Conservation (phyloP, 1,140 invertebrate species). For the Leptopilina clavipes region DNA sequence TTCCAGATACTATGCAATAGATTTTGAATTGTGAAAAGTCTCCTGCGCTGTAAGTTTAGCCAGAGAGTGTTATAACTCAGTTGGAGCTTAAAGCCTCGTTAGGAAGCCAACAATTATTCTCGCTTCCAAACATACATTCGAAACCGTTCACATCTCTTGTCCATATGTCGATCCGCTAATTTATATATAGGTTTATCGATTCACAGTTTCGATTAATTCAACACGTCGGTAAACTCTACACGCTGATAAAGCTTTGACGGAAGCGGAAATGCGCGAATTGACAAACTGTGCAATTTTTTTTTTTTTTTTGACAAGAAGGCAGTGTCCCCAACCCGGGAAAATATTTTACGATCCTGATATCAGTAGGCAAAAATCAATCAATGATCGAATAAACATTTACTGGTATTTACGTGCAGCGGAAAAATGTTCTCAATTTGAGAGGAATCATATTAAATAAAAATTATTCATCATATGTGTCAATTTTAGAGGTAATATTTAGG, state of each 20-base stretch:
- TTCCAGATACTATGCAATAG: background rate
- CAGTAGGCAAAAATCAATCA: too few relatives aligned
- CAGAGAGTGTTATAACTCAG: constrained; percentile 59
- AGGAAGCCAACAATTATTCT: constrained; percentile 60
- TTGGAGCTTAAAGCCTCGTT: constrained; percentile 63
- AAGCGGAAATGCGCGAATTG: background rate
- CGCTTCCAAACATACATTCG: background rate
- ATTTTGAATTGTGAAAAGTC: constrained; percentile 24
- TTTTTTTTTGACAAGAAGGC: too few relatives aligned
- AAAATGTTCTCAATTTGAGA: too few relatives aligned
- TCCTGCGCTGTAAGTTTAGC: constrained; percentile 18
- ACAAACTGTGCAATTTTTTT: too few relatives aligned
- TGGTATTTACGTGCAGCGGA: too few relatives aligned
- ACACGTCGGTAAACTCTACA: background rate
- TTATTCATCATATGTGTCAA: too few relatives aligned
- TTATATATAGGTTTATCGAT: constrained; percentile 41
- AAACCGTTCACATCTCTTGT: background rate
- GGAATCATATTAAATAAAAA: too few relatives aligned
- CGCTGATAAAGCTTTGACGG: constrained; percentile 7
- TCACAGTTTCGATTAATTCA: constrained; percentile 18
- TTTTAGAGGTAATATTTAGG: too few relatives aligned
- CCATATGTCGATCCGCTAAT: constrained; percentile 34
- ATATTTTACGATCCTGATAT: too few relatives aligned
- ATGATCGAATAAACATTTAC: too few relatives aligned
- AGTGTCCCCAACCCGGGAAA: too few relatives aligned